Evolutionary conservation across 2,888 invertebrate species (phyloP).

Genomic region (Stenurella melanura): DNA sequence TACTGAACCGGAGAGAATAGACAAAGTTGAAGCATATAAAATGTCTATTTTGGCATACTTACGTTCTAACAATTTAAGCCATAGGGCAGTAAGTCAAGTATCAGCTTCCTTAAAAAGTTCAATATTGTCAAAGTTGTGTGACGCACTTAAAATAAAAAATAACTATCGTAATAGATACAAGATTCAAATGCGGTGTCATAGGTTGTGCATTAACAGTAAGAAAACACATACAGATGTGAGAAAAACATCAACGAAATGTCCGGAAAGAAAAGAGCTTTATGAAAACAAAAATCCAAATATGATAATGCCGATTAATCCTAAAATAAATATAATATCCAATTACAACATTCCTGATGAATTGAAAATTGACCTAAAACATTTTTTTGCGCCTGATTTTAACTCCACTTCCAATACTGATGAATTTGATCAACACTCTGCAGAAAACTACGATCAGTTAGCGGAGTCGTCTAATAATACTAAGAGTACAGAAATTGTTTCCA

Average conservation of each 20-base stretch:
- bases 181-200: not conserved
- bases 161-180: constrained; percentile 6
- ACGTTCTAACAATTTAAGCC: not conserved
- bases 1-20: not conserved
- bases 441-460: not conserved
- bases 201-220: not conserved
- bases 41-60: not conserved
- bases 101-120: constrained; percentile 10
- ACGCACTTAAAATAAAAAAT: not conserved
- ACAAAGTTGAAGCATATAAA: not conserved
- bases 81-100: not conserved
- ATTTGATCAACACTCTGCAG: too few species aligned
- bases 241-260: not conserved
- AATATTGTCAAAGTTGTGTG: constrained; percentile 4
- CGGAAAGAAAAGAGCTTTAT: not conserved
- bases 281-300: not conserved
- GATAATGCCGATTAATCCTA: too few species aligned
- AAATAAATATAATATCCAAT: not conserved
- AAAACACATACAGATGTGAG: not conserved
- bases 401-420: not conserved
- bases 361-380: not conserved
- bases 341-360: not conserved
- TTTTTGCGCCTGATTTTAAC: not conserved
- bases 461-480: not conserved
- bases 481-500: constrained; percentile 6